Evolutionary conservation across 2,797 vertebrate species (phyloP).

Genomic region (Enteromius fasciolatus): DNA sequence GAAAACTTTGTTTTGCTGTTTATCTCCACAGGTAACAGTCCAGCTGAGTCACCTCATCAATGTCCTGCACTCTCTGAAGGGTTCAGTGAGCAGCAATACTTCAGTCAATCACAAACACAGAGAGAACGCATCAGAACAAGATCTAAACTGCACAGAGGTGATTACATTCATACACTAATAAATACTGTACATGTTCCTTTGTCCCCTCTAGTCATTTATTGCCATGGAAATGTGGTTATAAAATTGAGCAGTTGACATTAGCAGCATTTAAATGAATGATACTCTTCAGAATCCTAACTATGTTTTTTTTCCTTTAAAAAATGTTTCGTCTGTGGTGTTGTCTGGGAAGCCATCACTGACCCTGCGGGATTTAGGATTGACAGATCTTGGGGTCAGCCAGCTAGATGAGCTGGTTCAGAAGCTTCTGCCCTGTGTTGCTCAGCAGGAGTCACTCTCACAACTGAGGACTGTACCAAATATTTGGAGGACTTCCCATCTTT

Average conservation of each 20-base stretch:
- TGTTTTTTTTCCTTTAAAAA: background rate
- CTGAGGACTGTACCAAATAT: constrained; percentile 38
- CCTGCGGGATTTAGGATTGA: constrained; percentile 88
- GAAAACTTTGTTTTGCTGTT: background rate
- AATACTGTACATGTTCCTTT: background rate
- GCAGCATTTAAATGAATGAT: constrained; percentile 19
- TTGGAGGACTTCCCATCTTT: constrained; percentile 89
- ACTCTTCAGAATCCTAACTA: background rate
- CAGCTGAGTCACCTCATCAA: constrained; percentile 95
- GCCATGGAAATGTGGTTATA: background rate
- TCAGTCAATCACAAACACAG: constrained; percentile 74
- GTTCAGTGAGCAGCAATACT: constrained; percentile 71
- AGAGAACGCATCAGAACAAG: constrained; percentile 77
- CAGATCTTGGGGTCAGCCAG: constrained; percentile 84
- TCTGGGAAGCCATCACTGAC: constrained; percentile 78
- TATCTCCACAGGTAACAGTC: constrained; percentile 86
- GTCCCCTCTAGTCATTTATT: background rate
- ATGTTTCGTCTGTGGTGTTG: constrained; percentile 22
- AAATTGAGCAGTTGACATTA: too few relatives aligned
- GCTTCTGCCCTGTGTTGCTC: constrained; percentile 79
- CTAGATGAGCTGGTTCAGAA: constrained; percentile 81
- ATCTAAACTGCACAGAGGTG: constrained; percentile 84
- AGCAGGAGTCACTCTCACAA: constrained; percentile 63
- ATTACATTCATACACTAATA: background rate
- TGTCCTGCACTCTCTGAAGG: constrained; percentile 91